These are phyloP conservation scores for Drosophila koepferae DNA, from an alignment of 2,888 invertebrate genomes.

Conservation along the genomic window DNA sequence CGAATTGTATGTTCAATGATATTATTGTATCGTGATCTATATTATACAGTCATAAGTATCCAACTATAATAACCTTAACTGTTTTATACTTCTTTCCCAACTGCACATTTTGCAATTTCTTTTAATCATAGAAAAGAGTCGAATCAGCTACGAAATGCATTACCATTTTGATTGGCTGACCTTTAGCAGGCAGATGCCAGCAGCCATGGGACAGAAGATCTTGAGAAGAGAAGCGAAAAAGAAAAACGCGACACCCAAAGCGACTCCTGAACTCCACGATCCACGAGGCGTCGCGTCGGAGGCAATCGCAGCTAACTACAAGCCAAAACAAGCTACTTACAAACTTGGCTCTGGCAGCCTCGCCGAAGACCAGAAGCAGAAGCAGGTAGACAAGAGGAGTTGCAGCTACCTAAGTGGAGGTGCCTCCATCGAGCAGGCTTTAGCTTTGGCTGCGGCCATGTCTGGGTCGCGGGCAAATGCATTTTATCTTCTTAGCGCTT, in stretches of 20 bases:
- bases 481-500: constrained; percentile 54
- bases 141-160: background rate
- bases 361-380: constrained; percentile 69
- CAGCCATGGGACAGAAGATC: background rate
- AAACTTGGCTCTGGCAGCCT: constrained; percentile 42
- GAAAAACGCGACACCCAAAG: constrained; percentile 6
- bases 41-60: no score
- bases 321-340: constrained; percentile 64
- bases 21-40: no score
- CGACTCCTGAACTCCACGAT: constrained; percentile 30
- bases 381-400: constrained; percentile 38
- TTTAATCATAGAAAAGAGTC: background rate
- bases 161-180: constrained; percentile 11
- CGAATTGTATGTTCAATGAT: no score
- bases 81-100: background rate
- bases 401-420: constrained; percentile 9
- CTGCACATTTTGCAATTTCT: background rate
- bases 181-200: background rate
- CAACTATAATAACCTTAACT: no score
- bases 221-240: background rate
- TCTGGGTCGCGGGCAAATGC: constrained; percentile 59
- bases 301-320: constrained; percentile 46
- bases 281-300: constrained; percentile 9
- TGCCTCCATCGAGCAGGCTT: background rate
- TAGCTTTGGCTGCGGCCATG: background rate